Conservation (phyloP, 1,140 invertebrate genomes). For the Drosophila tropicalis region DNA sequence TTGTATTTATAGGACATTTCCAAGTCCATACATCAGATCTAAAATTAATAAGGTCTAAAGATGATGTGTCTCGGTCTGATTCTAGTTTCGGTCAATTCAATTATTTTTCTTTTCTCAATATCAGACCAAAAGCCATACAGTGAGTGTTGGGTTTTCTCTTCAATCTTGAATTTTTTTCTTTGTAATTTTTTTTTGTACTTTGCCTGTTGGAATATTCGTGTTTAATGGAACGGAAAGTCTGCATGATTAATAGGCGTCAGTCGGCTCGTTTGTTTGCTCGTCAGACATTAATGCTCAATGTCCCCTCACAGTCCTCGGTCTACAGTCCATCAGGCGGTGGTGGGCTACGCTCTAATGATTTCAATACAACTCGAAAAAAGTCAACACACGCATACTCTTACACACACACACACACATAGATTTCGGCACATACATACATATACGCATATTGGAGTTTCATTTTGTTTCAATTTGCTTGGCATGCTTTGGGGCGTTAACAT, state of each 20-base stretch:
- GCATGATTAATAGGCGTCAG: slow-evolving; percentile 80
- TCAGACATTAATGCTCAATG: slow-evolving; percentile 66
- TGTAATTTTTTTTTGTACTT: background rate
- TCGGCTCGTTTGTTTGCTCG: slow-evolving; percentile 63
- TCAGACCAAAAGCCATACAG: slow-evolving; percentile 5
- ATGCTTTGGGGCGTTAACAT: slow-evolving; percentile 51
- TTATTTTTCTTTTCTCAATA: background rate
- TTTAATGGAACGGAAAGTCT: slow-evolving; percentile 77
- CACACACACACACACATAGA: slow-evolving; percentile 25
- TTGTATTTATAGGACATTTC: background rate
- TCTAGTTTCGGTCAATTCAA: background rate
- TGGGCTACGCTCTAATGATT: slow-evolving; percentile 70
- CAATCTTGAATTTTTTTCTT: background rate
- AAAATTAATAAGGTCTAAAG: background rate
- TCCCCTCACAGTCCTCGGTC: background rate
- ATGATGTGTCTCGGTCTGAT: background rate
- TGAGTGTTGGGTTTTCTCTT: background rate
- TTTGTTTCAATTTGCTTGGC: slow-evolving; percentile 75
- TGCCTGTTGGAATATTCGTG: slow-evolving; percentile 64
- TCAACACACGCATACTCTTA: slow-evolving; percentile 37
- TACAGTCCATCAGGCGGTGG: slow-evolving; percentile 8
- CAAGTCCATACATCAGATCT: background rate
- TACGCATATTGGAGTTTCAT: slow-evolving; percentile 41
- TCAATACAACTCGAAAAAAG: slow-evolving; percentile 65
- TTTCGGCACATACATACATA: slow-evolving; percentile 6